Percentiles rank a stretch among this genome's conserved stretches.
These are phyloP conservation scores for Dissostichus mawsoni DNA, from an alignment of 2,113 vertebrate species.

Conservation along the genomic window DNA sequence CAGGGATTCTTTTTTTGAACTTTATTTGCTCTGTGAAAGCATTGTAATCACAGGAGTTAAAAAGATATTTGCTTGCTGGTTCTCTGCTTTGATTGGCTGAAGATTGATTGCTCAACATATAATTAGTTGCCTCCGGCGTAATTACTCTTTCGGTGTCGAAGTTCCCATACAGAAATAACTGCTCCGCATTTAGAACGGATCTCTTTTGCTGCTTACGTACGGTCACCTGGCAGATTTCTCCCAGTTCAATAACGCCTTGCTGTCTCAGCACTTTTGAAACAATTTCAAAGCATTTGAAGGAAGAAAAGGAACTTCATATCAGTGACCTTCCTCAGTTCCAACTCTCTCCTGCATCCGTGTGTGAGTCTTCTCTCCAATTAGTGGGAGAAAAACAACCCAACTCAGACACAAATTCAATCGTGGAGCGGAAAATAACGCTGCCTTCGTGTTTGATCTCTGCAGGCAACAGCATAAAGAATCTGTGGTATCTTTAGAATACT, in stretches of 20 bases:
- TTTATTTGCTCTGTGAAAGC: conserved; percentile 13
- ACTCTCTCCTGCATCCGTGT: conserved; percentile 56
- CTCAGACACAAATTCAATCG: conserved; percentile 65
- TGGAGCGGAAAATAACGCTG: conserved; percentile 30
- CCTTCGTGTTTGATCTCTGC: conserved; percentile 65
- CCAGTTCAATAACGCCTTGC: conserved; percentile 21
- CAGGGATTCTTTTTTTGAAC: conserved; percentile 29
- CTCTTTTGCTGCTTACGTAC: conserved; percentile 29
- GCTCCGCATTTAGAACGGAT: conserved; percentile 54
- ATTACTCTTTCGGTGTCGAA: conserved; percentile 48
- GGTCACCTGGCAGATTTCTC: conserved; percentile 73
- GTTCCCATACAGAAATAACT: conserved; percentile 76
- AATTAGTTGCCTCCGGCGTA: conserved; percentile 66
- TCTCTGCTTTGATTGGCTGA: conserved; percentile 55
- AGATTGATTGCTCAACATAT: conserved; percentile 63
- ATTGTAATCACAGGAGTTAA: conserved; percentile 19
- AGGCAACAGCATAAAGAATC: conserved; percentile 54
- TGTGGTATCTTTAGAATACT: conserved; percentile 66
- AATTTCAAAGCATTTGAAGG: conserved; percentile 63
- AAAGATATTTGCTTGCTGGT: conserved; percentile 33
- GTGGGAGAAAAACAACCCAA: conserved; percentile 75
- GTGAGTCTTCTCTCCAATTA: conserved; percentile 79
- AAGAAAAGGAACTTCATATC: conserved; percentile 53
- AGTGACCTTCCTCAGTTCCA: conserved; percentile 63
- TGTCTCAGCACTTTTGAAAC: conserved; percentile 58